A percentile compares a stretch with the other conserved stretches of the same genome.
phyloP scores from a whole-genome alignment of 2,888 invertebrate genomes.

The Scaptomyza parva region DNA sequence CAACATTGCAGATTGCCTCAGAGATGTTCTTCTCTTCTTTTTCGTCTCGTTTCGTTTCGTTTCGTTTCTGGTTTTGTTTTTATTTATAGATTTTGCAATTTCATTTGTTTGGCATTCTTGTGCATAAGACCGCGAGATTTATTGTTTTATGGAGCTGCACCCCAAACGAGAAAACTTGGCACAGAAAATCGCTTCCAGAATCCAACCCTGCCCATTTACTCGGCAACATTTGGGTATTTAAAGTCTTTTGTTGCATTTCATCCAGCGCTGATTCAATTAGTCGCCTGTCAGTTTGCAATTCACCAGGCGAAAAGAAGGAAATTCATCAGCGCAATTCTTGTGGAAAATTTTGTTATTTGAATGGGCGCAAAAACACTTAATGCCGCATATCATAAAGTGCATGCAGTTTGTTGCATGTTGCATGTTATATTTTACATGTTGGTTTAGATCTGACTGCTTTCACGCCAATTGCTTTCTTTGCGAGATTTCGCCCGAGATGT shows the following conservation, averaged over 20 bases:
- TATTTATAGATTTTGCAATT: conserved; percentile 66
- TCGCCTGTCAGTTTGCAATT: conserved; percentile 30
- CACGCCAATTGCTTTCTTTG: conserved; percentile 23
- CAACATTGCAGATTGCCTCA: conserved; percentile 18
- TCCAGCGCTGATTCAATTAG: conserved; percentile 44
- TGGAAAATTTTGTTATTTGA: background rate
- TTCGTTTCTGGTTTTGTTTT: conserved; percentile 14
- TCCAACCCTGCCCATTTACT: conserved; percentile 28
- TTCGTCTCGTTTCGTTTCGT: too few species aligned
- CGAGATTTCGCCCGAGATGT: conserved; percentile 19
- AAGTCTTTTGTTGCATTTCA: conserved; percentile 37
- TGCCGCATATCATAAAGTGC: conserved; percentile 19
- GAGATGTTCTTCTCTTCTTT: conserved; percentile 27
- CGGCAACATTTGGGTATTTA: conserved; percentile 6
- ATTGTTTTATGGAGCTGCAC: conserved; percentile 14
- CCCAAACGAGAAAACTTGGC: conserved; percentile 11
- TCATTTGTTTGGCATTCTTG: conserved; percentile 53
- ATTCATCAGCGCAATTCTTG: conserved; percentile 3
- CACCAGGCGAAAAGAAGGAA: background rate
- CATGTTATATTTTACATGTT: too few species aligned
- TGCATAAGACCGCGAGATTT: conserved; percentile 28
- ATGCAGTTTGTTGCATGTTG: too few species aligned
- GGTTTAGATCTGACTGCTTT: conserved; percentile 21
- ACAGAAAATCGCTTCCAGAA: conserved; percentile 3
- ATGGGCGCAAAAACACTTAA: conserved; percentile 9